These are phyloP conservation scores for Pipra filicauda DNA, from an alignment of 2,113 vertebrate genomes.

Conservation along the genomic window DNA sequence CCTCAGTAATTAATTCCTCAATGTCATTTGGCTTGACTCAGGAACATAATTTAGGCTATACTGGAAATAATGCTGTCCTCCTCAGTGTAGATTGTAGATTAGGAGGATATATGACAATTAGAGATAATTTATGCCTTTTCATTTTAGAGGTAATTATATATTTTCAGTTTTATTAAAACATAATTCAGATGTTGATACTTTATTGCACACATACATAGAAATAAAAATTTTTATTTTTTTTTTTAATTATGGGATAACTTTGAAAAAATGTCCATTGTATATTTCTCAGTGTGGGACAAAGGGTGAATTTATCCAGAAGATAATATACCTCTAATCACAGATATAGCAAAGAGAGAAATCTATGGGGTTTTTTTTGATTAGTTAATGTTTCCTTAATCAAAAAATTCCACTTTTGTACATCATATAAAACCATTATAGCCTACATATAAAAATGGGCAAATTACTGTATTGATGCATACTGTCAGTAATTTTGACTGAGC, in stretches of 20 bases:
- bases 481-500: neutral
- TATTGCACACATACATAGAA: neutral
- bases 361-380: fast-evolving
- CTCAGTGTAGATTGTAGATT: neutral
- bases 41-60: neutral
- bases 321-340: neutral
- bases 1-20: constrained; percentile 53
- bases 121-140: neutral
- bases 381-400: neutral
- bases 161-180: neutral
- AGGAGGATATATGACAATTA: neutral
- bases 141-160: neutral
- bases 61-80: neutral
- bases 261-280: neutral
- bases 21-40: constrained; percentile 23
- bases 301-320: neutral
- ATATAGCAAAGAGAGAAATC: neutral
- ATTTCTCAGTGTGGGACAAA: neutral
- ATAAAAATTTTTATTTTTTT: fast-evolving
- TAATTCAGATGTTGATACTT: neutral
- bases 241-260: neutral
- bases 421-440: neutral
- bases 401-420: neutral
- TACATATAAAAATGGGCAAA: neutral
- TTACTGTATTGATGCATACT: neutral